A percentile compares a stretch with the other conserved stretches of the same genome.
phyloP scores from a whole-genome alignment of 2,888 invertebrate genomes.

The Drosophila nr. fundita region DNA sequence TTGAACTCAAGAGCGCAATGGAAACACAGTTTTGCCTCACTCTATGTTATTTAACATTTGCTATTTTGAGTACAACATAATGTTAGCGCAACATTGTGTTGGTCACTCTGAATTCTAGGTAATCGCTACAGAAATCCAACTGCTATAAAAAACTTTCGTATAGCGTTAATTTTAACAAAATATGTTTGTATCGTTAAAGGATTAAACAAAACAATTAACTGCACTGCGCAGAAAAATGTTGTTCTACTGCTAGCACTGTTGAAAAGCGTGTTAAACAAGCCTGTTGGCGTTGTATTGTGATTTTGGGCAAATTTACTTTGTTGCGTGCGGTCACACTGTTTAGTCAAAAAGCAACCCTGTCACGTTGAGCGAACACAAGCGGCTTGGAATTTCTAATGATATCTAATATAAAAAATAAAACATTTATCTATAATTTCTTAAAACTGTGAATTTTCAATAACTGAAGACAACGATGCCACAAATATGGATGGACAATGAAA shows the following conservation, averaged over 20 bases:
- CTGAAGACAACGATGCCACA: constrained; percentile 29
- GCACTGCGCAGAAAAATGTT: not conserved
- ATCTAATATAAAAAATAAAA: not conserved
- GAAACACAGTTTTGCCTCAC: constrained; percentile 32
- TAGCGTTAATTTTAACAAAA: not conserved
- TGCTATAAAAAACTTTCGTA: not conserved
- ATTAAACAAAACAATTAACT: not conserved
- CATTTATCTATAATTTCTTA: not conserved
- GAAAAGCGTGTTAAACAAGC: not conserved
- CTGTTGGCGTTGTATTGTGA: not conserved
- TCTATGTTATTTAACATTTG: constrained; percentile 29
- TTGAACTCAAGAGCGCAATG: constrained; percentile 52
- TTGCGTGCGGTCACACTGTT: constrained; percentile 23
- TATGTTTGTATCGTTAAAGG: not conserved
- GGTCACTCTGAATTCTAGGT: not conserved
- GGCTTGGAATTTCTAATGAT: constrained; percentile 19
- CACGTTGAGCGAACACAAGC: not conserved
- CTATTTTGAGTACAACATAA: constrained; percentile 25
- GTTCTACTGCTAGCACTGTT: not conserved
- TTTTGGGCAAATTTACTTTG: not conserved
- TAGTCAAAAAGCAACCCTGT: constrained; percentile 4
- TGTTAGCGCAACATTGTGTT: not conserved
- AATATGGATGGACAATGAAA: constrained; percentile 52
- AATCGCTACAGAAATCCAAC: not conserved
- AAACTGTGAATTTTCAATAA: not conserved